Conservation (phyloP, 2,797 vertebrate species). For the Ptychadena robeensis region DNA sequence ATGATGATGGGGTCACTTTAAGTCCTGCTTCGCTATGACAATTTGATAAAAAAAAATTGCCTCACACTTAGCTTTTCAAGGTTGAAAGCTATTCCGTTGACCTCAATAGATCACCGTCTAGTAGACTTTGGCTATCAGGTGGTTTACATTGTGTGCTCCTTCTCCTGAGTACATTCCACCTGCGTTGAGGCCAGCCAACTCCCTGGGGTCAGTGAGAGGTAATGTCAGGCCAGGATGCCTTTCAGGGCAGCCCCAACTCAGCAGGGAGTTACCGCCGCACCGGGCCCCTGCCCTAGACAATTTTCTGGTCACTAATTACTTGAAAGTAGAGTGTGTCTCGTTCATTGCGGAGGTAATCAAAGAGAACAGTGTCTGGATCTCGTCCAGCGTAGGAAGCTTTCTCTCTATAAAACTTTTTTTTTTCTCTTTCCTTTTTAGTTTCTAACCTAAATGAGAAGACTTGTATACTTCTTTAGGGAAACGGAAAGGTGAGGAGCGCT, state of each 20-base stretch:
- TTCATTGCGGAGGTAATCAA: conserved; percentile 52
- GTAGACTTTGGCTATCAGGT: conserved; percentile 4
- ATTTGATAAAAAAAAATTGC: too few relatives aligned
- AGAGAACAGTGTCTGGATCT: conserved; percentile 53
- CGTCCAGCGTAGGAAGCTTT: conserved; percentile 58
- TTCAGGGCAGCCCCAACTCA: conserved; percentile 23
- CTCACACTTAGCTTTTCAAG: too few relatives aligned
- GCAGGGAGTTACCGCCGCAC: conserved; percentile 65
- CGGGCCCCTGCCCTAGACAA: conserved; percentile 60
- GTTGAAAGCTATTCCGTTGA: background rate
- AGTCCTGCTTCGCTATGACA: too few relatives aligned
- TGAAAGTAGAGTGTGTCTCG: conserved; percentile 68
- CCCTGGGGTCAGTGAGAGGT: conserved; percentile 62
- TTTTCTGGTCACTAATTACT: conserved; percentile 70
- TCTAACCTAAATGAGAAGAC: too few relatives aligned
- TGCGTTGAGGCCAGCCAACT: conserved; percentile 50
- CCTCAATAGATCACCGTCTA: background rate
- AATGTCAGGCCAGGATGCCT: conserved; percentile 56
- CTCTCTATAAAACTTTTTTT: conserved; percentile 46
- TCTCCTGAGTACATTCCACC: conserved; percentile 46
- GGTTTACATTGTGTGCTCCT: background rate
- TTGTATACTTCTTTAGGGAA: background rate
- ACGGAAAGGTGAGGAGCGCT: too few relatives aligned
- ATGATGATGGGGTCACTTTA: too few relatives aligned
- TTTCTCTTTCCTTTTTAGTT: background rate